These are phyloP conservation scores for Metopia argyrocephala DNA, from an alignment of 2,888 invertebrate genomes.

Conservation along the genomic window DNA sequence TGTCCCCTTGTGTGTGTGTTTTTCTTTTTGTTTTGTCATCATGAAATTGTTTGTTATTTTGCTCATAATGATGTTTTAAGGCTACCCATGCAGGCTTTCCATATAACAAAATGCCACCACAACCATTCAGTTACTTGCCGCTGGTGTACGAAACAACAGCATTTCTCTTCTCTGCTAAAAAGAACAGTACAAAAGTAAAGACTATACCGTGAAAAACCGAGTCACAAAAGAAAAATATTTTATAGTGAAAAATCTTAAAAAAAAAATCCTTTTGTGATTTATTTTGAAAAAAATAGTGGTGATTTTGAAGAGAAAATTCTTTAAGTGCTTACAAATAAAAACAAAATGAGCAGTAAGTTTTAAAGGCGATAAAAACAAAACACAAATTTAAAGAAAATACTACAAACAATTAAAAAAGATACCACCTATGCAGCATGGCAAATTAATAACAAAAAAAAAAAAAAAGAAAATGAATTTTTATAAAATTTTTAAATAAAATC, in stretches of 20 bases:
- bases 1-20: not conserved
- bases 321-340: slow-evolving; percentile 61
- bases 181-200: too few relatives aligned
- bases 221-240: slow-evolving; percentile 30
- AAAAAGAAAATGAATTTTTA: slow-evolving; percentile 7
- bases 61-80: slow-evolving; percentile 44
- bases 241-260: not conserved
- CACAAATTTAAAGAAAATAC: slow-evolving; percentile 41
- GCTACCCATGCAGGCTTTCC: slow-evolving; percentile 56
- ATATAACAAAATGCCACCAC: slow-evolving; percentile 46
- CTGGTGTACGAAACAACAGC: slow-evolving; percentile 70
- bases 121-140: slow-evolving; percentile 70
- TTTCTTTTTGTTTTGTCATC: not conserved
- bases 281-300: slow-evolving; percentile 59
- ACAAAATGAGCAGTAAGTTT: slow-evolving; percentile 74
- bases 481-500: slow-evolving; percentile 29
- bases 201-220: slow-evolving; percentile 18
- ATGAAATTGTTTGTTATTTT: slow-evolving; percentile 33
- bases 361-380: slow-evolving; percentile 42
- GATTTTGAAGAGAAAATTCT: slow-evolving; percentile 40
- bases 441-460: slow-evolving; percentile 22
- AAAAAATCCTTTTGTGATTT: slow-evolving; percentile 59
- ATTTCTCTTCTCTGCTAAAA: slow-evolving; percentile 52
- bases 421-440: slow-evolving; percentile 53
- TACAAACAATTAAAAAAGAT: slow-evolving; percentile 38